Base-by-base conservation (phyloP, 2,113 vertebrate genomes). In the Seriola quinqueradiata region DNA sequence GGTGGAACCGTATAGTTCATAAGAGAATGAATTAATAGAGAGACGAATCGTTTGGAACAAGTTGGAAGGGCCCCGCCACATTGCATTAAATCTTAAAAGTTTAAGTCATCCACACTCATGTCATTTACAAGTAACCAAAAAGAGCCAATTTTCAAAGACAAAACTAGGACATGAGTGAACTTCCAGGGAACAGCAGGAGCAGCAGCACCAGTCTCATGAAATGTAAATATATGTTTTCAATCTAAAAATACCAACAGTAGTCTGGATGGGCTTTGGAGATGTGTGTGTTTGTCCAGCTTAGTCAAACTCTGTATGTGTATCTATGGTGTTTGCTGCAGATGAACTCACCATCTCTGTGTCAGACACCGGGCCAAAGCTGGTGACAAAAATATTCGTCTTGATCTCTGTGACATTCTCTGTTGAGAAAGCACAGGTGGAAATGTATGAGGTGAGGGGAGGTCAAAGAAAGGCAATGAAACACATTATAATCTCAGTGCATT, bases 261-360 rank as follows among this genome's bases (percentile, higher is more conserved):
- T 23, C 76, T 72, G 34, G 63, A 32, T 60, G 46, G 57, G 44
- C 32, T 48, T 63, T n/a, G 7, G 34, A 61, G 36, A 34, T 0
- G 2, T 8, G 14, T 65, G 67, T 34, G 50, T 76, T 38, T 77
- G 69, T 60, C 50, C 32, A 36, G 23, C 42, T 69, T 5, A 54
- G 63, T 19, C 67, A 19, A 8, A 72, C 70, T 85, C 17, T 58
- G 32, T 69, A 23, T 40, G 32, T 74, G 61, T 77, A 8, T 73
- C 38, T 64, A 3, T 8, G 0, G n/a, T 66, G 61, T 85, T 75
- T 54, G 72, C 63, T 14, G 36, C 8, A 34, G 72, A 57, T 64
- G 25, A 71, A 93, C 93, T 94, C 90, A 94, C 94, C 94, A 94
- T 94, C 90, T 94, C 94, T 0, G 94, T 94, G 87, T 94, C 94